Conservation (phyloP, 1,140 invertebrate species). For the Cydia splendana region DNA sequence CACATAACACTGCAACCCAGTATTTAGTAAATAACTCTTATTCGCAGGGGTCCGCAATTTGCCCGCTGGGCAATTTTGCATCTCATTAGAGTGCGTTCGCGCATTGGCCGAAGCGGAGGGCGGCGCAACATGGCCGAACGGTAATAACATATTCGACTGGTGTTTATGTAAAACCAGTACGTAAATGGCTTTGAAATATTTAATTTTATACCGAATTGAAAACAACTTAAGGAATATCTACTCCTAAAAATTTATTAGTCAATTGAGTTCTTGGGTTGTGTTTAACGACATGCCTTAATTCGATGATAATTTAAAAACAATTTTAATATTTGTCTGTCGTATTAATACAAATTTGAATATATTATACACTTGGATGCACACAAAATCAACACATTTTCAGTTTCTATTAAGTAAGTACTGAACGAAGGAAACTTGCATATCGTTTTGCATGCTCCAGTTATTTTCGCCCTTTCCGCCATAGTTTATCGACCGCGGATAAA, state of each 20-base stretch:
- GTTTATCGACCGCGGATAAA: no score
- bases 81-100: background rate
- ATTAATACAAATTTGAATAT: no score
- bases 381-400: no score
- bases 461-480: no score
- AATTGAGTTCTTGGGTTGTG: no score
- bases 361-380: no score
- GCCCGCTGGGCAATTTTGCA: slow-evolving; percentile 12
- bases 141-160: slow-evolving; percentile 6
- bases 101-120: background rate
- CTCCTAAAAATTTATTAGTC: background rate
- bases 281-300: no score
- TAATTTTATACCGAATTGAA: background rate
- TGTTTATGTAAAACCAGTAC: slow-evolving; percentile 57
- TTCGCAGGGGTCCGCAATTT: slow-evolving; percentile 9
- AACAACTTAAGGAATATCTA: background rate
- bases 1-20: slow-evolving; percentile 2
- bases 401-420: no score
- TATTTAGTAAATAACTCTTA: slow-evolving; percentile 12
- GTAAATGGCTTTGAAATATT: slow-evolving; percentile 37
- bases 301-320: no score
- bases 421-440: no score
- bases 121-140: slow-evolving; percentile 5
- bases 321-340: no score
- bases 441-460: no score